These are phyloP conservation scores for Ammodytes marinus DNA, from an alignment of 2,113 vertebrate species.

Conservation along the genomic window DNA sequence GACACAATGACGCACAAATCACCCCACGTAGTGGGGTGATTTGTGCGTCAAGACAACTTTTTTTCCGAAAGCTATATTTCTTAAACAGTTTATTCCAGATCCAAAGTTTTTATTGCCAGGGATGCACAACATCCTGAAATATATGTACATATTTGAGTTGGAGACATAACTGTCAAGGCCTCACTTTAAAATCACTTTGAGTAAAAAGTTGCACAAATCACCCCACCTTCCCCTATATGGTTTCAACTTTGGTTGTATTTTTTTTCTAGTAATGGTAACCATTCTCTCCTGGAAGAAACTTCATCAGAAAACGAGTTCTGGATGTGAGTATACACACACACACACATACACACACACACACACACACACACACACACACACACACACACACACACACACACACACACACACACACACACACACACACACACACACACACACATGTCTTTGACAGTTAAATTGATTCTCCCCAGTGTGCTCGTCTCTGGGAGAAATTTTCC, in stretches of 20 bases:
- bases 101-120: too few relatives aligned
- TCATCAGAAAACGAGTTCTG: conserved; percentile 80
- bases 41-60: too few relatives aligned
- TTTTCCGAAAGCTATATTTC: too few relatives aligned
- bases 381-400: conserved; percentile 8
- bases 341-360: conserved; percentile 5
- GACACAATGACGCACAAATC: too few relatives aligned
- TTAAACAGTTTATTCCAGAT: too few relatives aligned
- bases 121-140: too few relatives aligned
- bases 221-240: too few relatives aligned
- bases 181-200: too few relatives aligned
- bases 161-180: too few relatives aligned
- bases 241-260: conserved; percentile 12
- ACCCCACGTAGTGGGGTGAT: too few relatives aligned
- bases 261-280: conserved; percentile 24
- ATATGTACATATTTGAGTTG: too few relatives aligned
- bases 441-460: neutral
- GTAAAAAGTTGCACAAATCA: too few relatives aligned
- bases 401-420: neutral
- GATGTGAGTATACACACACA: conserved; percentile 66
- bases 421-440: conserved; percentile 14
- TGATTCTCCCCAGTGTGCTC: neutral
- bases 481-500: neutral
- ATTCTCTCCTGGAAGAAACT: accelerated
- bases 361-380: neutral